These are phyloP conservation scores for Vireo altiloquus DNA, from an alignment of 2,113 vertebrate species.

Conservation along the genomic window DNA sequence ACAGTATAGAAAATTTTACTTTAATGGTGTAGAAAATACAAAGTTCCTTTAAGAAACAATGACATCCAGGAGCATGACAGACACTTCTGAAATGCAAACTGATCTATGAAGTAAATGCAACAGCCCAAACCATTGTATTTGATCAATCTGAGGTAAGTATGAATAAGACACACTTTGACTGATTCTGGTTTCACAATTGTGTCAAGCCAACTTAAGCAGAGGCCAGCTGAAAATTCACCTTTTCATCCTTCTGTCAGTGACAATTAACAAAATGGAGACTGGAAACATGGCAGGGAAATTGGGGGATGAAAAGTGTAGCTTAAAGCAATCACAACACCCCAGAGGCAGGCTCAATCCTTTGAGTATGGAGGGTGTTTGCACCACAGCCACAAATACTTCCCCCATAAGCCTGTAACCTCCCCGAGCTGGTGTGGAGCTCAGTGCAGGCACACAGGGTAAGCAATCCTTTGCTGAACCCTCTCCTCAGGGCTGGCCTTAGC, in stretches of 20 bases:
- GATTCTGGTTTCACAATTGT: neutral
- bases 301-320: neutral
- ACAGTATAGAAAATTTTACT: neutral
- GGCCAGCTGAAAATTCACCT: neutral
- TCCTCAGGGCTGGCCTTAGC: neutral
- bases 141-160: neutral
- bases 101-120: neutral
- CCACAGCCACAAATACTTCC: neutral
- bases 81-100: slow-evolving; percentile 6
- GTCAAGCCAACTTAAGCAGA: neutral
- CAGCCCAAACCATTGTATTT: neutral
- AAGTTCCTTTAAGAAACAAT: slow-evolving; percentile 37
- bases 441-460: neutral
- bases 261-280: neutral
- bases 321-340: neutral
- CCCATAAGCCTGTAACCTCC: neutral
- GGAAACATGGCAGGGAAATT: accelerated
- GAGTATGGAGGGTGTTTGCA: neutral
- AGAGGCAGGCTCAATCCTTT: neutral
- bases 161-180: neutral
- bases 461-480: neutral
- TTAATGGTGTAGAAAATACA: neutral
- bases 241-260: neutral
- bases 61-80: neutral
- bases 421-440: accelerated